A percentile compares a stretch with the other conserved stretches of the same genome.
phyloP scores from a whole-genome alignment of 2,113 vertebrate genomes.

The Rhizomys pruinosus region DNA sequence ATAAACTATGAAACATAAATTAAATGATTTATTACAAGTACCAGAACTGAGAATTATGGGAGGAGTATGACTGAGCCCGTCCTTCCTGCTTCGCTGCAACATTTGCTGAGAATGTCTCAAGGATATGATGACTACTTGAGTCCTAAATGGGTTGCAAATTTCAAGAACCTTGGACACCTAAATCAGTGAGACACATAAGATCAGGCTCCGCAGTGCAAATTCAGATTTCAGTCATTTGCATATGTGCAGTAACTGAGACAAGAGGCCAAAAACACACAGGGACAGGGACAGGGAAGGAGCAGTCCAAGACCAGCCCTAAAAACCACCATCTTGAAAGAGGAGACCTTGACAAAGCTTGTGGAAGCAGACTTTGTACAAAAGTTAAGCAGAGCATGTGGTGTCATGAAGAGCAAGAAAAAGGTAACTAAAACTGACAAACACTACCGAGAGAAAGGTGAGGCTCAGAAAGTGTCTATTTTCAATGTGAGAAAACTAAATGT shows the following conservation, averaged over 20 bases:
- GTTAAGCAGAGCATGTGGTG: background rate
- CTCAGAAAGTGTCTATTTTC: background rate
- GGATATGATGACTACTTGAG: background rate
- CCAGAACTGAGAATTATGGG: background rate
- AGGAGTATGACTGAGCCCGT: background rate
- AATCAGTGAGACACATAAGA: background rate
- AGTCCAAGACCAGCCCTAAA: background rate
- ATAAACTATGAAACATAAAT: background rate
- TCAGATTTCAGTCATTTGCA: background rate
- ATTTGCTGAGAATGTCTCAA: background rate
- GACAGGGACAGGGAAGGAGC: background rate
- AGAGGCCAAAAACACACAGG: background rate
- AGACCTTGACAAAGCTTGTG: background rate
- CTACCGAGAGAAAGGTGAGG: background rate
- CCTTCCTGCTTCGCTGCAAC: background rate
- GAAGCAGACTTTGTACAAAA: background rate
- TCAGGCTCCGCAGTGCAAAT: background rate
- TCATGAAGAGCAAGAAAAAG: background rate
- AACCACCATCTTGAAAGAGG: background rate
- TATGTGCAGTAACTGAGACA: background rate
- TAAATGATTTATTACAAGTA: background rate
- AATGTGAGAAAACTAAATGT: background rate
- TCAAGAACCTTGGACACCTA: background rate
- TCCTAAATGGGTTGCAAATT: background rate
- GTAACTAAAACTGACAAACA: background rate